phyloP scores from a whole-genome alignment of 2,797 vertebrate species.

The Myiothlypis coronata region DNA sequence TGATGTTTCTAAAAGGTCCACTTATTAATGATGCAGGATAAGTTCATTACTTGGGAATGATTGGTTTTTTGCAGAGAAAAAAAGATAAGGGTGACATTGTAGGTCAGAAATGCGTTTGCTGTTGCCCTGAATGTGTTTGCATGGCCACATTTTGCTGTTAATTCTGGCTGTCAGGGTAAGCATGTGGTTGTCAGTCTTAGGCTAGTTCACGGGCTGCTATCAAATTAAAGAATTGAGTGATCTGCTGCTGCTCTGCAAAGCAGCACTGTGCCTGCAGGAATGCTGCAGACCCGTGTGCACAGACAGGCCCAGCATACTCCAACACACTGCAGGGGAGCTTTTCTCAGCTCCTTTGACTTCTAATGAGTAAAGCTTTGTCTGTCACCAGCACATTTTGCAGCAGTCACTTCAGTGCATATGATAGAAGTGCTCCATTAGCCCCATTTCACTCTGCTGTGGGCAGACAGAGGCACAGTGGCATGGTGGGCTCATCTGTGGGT shows the following conservation, averaged over 20 bases:
- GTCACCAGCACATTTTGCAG: not conserved
- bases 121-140: not conserved
- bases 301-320: not conserved
- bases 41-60: not conserved
- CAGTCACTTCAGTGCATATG: not conserved
- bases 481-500: fast-evolving
- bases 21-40: not conserved
- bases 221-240: not conserved
- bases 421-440: not conserved
- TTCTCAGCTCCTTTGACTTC: not conserved
- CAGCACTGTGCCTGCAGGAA: not conserved
- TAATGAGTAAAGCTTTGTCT: not conserved
- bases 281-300: not conserved
- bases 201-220: not conserved
- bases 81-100: not conserved
- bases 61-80: not conserved
- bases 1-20: not conserved
- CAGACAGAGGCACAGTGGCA: not conserved
- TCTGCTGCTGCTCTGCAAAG: not conserved
- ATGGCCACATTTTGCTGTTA: not conserved
- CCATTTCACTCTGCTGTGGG: not conserved
- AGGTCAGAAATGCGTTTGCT: not conserved
- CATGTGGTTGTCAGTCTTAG: not conserved
- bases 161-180: not conserved
- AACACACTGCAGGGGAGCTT: not conserved